Evolutionary conservation across 2,888 invertebrate genomes (phyloP), one percentile per base, ranked within the genome.

Genomic region (Tethea ocularis): DNA sequence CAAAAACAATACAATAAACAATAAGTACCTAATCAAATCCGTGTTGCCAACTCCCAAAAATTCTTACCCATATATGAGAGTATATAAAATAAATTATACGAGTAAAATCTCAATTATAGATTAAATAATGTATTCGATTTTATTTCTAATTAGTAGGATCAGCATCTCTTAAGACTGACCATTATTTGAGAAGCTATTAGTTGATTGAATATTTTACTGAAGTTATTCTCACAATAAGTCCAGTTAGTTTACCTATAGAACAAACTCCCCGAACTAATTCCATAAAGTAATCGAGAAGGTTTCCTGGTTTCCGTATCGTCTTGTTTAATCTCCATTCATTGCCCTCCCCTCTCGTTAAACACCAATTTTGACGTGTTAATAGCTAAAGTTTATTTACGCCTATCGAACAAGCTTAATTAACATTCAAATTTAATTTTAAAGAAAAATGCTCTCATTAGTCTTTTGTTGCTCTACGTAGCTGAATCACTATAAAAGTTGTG

Each of bases 281-380:
- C 85, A 85, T 89, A 89, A 90, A 88, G 84, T 85, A 84, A 87
- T 87, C 83, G 85, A 78, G 81, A 78, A 85, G 83, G 83, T 82
- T 74, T 76, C 72, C 79, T 80, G 84, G 83, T 81, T 33, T 84
- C 80, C 82, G 82, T 87, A 89, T 89, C 86, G 82, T 80, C 85
- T 84, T 86, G 88, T 87, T 89, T 89, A 89, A 90, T 91, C 90
- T 89, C 78, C 82, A 88, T 89, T 88, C 83, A 85, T 83, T 84
- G 84, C 82, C 78, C 81, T 82, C 80, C 87, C 83, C 85, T 82
- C 86, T 88, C 87, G 88, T 87, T 86, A 86, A 88, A 88, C 82
- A 86, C 79, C 86, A 87, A 88, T 88, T 88, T 86, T 87, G 87
- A 89, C 83, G 89, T 88, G 90, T 85, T 89, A 89, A 90, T 87